Conservation (phyloP, 2,888 invertebrate genomes). For the Luperina testacea region DNA sequence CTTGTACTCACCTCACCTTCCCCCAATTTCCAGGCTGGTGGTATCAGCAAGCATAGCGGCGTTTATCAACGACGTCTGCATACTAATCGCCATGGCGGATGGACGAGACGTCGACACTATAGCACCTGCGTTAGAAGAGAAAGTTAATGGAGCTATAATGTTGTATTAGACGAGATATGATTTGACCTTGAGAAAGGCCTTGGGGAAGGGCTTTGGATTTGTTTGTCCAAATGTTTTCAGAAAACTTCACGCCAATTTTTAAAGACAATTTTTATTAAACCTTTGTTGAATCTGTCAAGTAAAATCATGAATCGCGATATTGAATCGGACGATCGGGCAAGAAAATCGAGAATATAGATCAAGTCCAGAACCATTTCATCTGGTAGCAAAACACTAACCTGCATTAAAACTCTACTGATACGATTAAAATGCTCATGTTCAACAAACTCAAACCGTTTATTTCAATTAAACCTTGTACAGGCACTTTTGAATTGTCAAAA, state of each 20-base stretch:
- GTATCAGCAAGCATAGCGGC: constrained; percentile 93
- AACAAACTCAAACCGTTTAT: too few relatives aligned
- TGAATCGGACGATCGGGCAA: background rate
- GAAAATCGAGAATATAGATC: background rate
- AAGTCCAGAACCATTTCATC: background rate
- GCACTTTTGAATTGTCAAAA: too few relatives aligned
- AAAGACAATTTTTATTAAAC: background rate
- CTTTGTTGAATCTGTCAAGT: background rate
- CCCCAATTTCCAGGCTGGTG: constrained; percentile 91
- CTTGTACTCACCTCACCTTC: background rate
- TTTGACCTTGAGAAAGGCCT: background rate
- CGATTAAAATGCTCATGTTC: background rate
- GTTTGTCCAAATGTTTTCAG: background rate
- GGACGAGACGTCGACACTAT: constrained; percentile 91
- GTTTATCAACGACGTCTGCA: constrained; percentile 93
- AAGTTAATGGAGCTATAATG: constrained; percentile 96
- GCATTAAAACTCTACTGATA: background rate
- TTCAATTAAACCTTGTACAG: too few relatives aligned
- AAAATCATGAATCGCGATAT: background rate
- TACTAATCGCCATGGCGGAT: constrained; percentile 93
- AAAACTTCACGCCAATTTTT: background rate
- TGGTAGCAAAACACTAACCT: background rate
- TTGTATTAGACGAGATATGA: constrained; percentile 89
- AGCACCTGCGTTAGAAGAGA: constrained; percentile 93
- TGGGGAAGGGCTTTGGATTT: background rate